Evolutionary conservation across 2,797 vertebrate genomes (phyloP).

Genomic region (Pseudochirops corinnae): DNA sequence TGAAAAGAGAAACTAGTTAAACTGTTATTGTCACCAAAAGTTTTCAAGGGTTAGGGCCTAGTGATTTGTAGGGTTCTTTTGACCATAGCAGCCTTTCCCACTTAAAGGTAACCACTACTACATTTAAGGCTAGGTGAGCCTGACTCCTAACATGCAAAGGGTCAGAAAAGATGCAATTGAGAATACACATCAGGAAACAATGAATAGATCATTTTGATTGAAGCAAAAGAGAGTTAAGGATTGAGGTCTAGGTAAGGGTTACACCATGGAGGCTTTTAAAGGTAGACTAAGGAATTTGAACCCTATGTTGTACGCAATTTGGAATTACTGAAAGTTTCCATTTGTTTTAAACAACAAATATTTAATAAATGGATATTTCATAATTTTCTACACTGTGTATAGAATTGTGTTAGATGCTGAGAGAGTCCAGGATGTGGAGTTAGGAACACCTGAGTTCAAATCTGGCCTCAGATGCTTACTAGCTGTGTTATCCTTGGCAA

Average conservation of each 20-base stretch:
- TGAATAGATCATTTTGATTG: not conserved
- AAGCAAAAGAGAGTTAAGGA: not conserved
- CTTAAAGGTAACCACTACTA: not conserved
- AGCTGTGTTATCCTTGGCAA: not conserved
- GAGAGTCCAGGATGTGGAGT: not conserved
- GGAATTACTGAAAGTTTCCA: not conserved
- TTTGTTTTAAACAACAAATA: not conserved
- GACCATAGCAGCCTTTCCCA: not conserved
- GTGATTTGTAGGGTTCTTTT: not conserved
- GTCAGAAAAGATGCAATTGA: not conserved
- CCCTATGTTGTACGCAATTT: not conserved
- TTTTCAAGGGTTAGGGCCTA: not conserved
- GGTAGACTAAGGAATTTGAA: not conserved
- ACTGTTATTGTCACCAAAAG: not conserved
- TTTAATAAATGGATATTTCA: not conserved
- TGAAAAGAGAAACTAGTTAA: not conserved
- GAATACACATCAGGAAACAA: not conserved
- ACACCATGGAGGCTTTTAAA: not conserved
- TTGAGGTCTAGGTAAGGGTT: not conserved
- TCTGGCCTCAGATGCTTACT: not conserved
- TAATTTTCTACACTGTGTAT: not conserved
- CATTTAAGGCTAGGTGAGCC: not conserved
- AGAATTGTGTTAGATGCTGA: not conserved
- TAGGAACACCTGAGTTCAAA: not conserved
- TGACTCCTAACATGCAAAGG: not conserved